Evolutionary conservation across 1,140 invertebrate genomes (phyloP).

Genomic region (Trichonephila inaurata): DNA sequence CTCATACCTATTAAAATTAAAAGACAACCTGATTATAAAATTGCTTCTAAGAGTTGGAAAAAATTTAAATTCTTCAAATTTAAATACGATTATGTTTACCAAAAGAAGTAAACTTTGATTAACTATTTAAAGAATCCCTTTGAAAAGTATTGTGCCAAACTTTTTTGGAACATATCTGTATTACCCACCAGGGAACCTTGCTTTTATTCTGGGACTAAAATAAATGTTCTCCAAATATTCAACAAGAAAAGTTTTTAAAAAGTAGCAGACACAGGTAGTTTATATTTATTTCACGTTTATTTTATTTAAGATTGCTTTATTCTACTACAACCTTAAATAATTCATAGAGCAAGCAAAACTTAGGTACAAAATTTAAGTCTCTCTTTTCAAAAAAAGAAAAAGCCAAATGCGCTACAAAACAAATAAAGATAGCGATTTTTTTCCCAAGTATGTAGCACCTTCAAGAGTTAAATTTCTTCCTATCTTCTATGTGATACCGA

Average conservation of each 20-base stretch:
- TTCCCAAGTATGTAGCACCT: neutral
- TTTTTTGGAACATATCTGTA: too few species aligned
- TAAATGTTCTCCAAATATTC: neutral
- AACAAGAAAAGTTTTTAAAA: neutral
- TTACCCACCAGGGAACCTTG: too few species aligned
- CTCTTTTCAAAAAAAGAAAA: neutral
- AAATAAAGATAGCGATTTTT: neutral
- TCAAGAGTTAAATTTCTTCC: conserved; percentile 1
- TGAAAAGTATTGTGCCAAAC: too few species aligned
- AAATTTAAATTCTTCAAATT: too few species aligned
- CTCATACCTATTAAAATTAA: too few species aligned
- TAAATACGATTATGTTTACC: too few species aligned
- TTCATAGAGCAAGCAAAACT: neutral
- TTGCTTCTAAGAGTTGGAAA: too few species aligned
- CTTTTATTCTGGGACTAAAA: neutral
- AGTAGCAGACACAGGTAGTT: neutral
- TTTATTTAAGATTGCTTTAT: neutral
- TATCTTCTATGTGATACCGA: neutral
- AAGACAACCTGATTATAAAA: too few species aligned
- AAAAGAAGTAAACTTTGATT: too few species aligned
- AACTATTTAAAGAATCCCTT: too few species aligned
- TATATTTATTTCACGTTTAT: neutral
- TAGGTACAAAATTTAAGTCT: neutral
- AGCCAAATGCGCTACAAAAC: neutral
- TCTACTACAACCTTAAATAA: neutral